Evolutionary conservation across 2,113 vertebrate species (phyloP).

Genomic region (Chionomys nivalis): DNA sequence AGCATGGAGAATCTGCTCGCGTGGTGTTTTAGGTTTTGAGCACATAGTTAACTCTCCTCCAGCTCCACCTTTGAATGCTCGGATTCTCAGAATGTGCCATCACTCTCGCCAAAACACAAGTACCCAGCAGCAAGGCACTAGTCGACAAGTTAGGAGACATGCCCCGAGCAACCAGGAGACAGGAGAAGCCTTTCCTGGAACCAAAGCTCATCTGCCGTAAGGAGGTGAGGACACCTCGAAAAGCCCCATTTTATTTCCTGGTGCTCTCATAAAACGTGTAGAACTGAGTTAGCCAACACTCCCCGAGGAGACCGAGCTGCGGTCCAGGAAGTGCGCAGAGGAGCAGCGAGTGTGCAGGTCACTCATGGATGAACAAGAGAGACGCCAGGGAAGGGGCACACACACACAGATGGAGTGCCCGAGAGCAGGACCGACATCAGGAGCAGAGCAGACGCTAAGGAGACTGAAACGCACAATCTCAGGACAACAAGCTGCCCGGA

Average conservation of each 20-base stretch:
- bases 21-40: not conserved
- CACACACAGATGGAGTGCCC: not conserved
- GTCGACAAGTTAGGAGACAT: not conserved
- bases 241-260: not conserved
- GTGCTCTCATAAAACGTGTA: not conserved
- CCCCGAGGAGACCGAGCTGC: not conserved
- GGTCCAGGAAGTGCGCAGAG: not conserved
- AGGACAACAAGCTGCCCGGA: not conserved
- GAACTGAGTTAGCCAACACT: not conserved
- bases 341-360: not conserved
- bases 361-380: not conserved
- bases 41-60: not conserved
- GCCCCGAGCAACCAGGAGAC: not conserved
- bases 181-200: not conserved
- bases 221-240: not conserved
- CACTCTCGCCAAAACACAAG: not conserved
- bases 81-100: not conserved
- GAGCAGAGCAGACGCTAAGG: too few relatives aligned
- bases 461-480: not conserved
- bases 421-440: not conserved
- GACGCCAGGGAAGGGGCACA: not conserved
- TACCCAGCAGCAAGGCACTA: not conserved
- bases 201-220: too few relatives aligned
- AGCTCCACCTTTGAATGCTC: not conserved
- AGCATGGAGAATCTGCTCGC: not conserved